Evolutionary conservation across 2,888 invertebrate species (phyloP).

Genomic region (Drosophila formosana): DNA sequence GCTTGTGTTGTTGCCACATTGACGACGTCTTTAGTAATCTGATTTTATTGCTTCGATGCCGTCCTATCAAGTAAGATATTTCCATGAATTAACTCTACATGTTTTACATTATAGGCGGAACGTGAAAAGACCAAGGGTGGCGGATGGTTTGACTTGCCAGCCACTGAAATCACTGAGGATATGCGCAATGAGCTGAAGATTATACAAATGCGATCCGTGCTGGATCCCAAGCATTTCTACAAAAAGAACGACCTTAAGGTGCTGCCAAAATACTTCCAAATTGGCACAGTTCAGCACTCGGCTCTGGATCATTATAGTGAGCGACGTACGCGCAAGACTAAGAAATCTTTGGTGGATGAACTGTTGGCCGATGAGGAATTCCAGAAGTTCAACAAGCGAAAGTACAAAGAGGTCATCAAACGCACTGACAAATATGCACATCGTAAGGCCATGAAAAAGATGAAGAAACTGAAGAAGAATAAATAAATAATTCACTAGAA

Average conservation of each 20-base stretch:
- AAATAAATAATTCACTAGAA: conserved; percentile 67
- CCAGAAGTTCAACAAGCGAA: conserved; percentile 91
- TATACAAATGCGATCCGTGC: conserved; percentile 95
- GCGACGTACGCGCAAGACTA: conserved; percentile 92
- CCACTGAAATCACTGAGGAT: conserved; percentile 95
- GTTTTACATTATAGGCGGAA: conserved; percentile 87
- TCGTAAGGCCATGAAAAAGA: conserved; percentile 91
- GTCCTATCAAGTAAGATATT: not conserved
- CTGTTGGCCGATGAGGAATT: conserved; percentile 95
- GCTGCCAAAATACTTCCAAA: conserved; percentile 96
- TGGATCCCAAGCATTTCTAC: conserved; percentile 97
- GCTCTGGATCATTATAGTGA: conserved; percentile 94
- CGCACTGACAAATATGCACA: conserved; percentile 88
- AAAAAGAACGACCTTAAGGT: conserved; percentile 95
- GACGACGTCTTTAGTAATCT: conserved; percentile 86
- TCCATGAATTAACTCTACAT: not conserved
- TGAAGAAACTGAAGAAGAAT: conserved; percentile 87
- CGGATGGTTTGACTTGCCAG: conserved; percentile 95
- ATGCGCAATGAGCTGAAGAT: conserved; percentile 94
- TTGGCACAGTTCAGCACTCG: conserved; percentile 93
- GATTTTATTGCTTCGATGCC: conserved; percentile 52
- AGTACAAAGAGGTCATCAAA: conserved; percentile 91
- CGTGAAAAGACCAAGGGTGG: conserved; percentile 93
- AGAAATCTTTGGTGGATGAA: conserved; percentile 97
- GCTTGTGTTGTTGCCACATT: conserved; percentile 71